A percentile compares a stretch with the other conserved stretches of the same genome.
Conservation (phyloP, 2,113 vertebrate species). For the Thamnophis sirtalis region DNA sequence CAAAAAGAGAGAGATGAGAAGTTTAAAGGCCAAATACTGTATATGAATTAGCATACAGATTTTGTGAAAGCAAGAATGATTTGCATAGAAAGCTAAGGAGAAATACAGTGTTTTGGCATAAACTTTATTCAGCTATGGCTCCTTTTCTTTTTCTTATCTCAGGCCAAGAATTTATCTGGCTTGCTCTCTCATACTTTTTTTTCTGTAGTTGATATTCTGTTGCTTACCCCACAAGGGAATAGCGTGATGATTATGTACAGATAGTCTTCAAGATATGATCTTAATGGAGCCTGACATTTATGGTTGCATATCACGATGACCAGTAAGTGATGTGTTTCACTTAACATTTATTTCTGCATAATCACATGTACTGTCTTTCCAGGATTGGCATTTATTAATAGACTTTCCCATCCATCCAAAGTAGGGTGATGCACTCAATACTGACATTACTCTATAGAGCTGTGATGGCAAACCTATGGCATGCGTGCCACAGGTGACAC, state of each 20-base stretch:
- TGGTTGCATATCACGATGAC: too few species aligned
- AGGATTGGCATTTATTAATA: not conserved
- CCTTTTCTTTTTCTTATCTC: not conserved
- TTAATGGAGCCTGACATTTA: not conserved
- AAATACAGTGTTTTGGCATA: not conserved
- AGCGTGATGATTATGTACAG: not conserved
- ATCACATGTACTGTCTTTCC: not conserved
- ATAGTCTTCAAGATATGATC: not conserved
- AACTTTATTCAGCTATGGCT: not conserved
- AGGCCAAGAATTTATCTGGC: not conserved
- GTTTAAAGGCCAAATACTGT: not conserved
- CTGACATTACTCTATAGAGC: not conserved
- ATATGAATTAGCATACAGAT: not conserved
- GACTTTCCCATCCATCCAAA: not conserved
- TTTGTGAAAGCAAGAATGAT: not conserved
- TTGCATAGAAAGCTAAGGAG: not conserved
- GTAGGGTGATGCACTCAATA: not conserved
- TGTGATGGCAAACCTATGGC: too few species aligned
- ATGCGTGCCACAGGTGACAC: too few species aligned
- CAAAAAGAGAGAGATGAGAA: not conserved
- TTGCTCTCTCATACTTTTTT: not conserved
- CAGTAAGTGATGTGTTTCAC: not conserved
- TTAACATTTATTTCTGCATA: not conserved
- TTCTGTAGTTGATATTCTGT: not conserved
- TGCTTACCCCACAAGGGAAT: not conserved